These are phyloP conservation scores for Rhynchopsitta pachyrhyncha DNA, from an alignment of 2,113 vertebrate genomes.

Conservation along the genomic window DNA sequence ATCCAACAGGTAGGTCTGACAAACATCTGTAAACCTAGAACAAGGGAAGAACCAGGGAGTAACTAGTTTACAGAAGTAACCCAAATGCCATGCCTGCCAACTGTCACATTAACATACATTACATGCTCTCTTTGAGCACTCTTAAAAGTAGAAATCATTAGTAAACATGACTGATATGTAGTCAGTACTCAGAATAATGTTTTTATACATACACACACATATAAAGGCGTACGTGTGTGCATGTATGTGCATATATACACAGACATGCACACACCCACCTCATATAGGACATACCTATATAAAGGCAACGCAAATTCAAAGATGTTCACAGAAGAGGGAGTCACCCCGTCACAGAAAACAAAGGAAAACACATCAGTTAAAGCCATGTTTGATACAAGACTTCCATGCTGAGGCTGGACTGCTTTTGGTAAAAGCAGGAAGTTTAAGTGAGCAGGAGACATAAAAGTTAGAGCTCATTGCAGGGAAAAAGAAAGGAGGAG, in stretches of 20 bases:
- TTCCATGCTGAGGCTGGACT: not conserved
- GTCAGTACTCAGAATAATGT: not conserved
- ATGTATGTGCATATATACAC: not conserved
- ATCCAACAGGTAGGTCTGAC: not conserved
- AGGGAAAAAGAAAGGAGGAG: not conserved
- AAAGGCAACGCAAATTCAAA: not conserved
- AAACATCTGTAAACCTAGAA: not conserved
- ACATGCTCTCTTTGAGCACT: not conserved
- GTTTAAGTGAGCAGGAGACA: not conserved
- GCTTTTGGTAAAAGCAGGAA: not conserved
- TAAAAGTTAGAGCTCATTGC: not conserved
- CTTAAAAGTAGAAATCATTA: not conserved
- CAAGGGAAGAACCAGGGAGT: not conserved
- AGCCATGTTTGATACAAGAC: not conserved
- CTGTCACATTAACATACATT: not conserved
- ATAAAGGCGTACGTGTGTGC: not conserved
- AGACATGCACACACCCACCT: accelerated
- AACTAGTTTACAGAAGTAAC: not conserved
- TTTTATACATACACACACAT: not conserved
- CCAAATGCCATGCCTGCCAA: not conserved
- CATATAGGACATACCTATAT: not conserved
- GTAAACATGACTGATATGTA: not conserved
- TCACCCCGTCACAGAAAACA: not conserved
- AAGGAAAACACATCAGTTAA: not conserved
- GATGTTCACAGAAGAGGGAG: not conserved